These are phyloP conservation scores for Pangasius larnaudii DNA, from an alignment of 2,797 vertebrate species.

Conservation along the genomic window DNA sequence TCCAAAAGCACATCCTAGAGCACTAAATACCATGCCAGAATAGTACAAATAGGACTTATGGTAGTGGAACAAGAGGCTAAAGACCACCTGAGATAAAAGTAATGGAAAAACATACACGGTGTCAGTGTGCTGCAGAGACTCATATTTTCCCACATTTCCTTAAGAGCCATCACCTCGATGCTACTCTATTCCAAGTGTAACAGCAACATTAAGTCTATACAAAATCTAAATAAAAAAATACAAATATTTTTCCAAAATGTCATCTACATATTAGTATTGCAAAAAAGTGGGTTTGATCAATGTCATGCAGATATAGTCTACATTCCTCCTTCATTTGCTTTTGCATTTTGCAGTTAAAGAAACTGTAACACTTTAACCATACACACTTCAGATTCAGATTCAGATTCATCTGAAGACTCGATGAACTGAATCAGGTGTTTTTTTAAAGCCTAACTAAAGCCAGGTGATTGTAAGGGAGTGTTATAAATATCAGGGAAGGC, in stretches of 20 bases:
- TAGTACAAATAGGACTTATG: constrained; percentile 6
- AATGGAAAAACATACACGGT: neutral
- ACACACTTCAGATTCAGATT: neutral
- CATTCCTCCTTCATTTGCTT: neutral
- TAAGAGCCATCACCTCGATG: neutral
- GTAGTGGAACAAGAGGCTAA: constrained; percentile 20
- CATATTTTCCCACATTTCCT: constrained; percentile 13
- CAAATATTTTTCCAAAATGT: neutral
- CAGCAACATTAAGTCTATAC: neutral
- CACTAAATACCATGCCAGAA: constrained; percentile 2
- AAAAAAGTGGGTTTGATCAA: neutral
- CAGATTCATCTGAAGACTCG: neutral
- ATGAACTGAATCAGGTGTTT: neutral
- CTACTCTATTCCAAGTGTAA: neutral
- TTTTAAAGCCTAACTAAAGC: neutral
- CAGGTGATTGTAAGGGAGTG: neutral
- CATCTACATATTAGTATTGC: neutral
- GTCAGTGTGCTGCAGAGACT: neutral
- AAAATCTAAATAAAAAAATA: neutral
- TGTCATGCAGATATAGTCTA: neutral
- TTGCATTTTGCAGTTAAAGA: neutral
- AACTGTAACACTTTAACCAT: neutral
- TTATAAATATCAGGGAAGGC: neutral
- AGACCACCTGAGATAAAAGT: neutral
- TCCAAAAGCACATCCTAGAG: neutral